phyloP scores from a whole-genome alignment of 2,888 invertebrate species.

The Cepaea hortensis region DNA sequence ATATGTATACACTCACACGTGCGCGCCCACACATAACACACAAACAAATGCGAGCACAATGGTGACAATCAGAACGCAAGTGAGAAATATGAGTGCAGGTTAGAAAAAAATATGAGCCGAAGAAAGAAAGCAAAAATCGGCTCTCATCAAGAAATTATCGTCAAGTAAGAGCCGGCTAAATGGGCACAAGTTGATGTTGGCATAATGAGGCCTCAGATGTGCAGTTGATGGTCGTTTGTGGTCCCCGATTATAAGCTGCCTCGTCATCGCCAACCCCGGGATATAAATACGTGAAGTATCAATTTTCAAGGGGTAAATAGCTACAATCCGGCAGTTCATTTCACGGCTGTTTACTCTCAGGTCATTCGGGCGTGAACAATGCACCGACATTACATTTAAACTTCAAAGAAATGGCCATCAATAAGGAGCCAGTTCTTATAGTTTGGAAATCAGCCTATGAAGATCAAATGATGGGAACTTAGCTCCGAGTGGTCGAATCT shows the following conservation, averaged over 20 bases:
- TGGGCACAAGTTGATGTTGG: background rate
- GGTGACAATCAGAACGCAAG: background rate
- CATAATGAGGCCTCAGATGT: slow-evolving; percentile 1
- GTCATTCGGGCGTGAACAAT: slow-evolving; percentile 30
- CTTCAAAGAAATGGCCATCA: slow-evolving; percentile 38
- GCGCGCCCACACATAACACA: too few species aligned
- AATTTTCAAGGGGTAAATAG: slow-evolving; percentile 31
- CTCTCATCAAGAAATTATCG: too few species aligned
- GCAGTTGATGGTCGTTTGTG: background rate
- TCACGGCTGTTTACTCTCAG: slow-evolving; percentile 33
- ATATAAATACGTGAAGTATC: slow-evolving; percentile 37
- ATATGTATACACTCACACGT: too few species aligned
- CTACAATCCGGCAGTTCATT: slow-evolving; percentile 26
- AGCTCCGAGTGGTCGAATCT: slow-evolving; percentile 8
- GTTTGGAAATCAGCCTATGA: slow-evolving; percentile 9
- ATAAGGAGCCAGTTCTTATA: slow-evolving; percentile 31
- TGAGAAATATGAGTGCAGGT: background rate
- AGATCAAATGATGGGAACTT: slow-evolving; percentile 36
- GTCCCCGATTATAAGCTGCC: background rate
- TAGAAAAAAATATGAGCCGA: too few species aligned
- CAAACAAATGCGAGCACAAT: too few species aligned
- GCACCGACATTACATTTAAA: slow-evolving; percentile 40
- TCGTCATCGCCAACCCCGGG: background rate
- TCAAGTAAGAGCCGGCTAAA: background rate
- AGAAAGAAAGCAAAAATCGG: too few species aligned